Evolutionary conservation across 2,113 vertebrate species (phyloP), one percentile per base, ranked within the genome.

Genomic region (Speoplatyrhinus poulsoni): DNA sequence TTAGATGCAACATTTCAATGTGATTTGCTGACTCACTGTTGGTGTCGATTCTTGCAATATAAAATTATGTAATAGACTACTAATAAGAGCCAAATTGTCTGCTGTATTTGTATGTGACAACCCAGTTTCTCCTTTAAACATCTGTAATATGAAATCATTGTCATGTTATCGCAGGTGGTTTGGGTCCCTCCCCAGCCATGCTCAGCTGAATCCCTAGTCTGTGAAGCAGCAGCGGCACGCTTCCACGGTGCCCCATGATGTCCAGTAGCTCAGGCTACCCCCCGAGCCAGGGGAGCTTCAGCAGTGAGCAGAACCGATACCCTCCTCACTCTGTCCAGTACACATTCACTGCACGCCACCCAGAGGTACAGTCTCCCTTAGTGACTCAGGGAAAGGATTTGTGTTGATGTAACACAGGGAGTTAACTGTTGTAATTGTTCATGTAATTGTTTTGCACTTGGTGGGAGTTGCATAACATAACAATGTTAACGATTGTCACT

Each of bases 181-280:
- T 62, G 81, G 85, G 60, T 82, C 92, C 93, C 90, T 82, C 92
- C 93, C 90, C 90, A 81, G 92, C 92, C 88, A 95, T 94, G 95
- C 88, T 93, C 78, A 87, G 90, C 86, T 88, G 70, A 90, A 84
- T 84, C 87, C 90, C 78, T 94, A 90, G 94, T 93, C 88, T 87
- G 89, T 85, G 88, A 89, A 87, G 87, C 83, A 87, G 85, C 84
- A 93, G 88, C 88, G 91, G 92, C 92, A 71, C 60, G 63, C 64
- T 70, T 76, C 75, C 80, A 88, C 93, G 75, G 73, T 83, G 76
- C 70, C 36, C 66, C 81, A 93, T 73, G 80, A 99, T 99, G 98
- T 99, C 98, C 88, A 98, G 90, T 56, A 88, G 95, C 95, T 98
- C 96, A 68, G 96, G 96, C 91, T 99, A 97, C 88, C 94, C 97